These are phyloP conservation scores for Lasioglossum malachurum DNA, from an alignment of 2,888 invertebrate species.

Conservation along the genomic window DNA sequence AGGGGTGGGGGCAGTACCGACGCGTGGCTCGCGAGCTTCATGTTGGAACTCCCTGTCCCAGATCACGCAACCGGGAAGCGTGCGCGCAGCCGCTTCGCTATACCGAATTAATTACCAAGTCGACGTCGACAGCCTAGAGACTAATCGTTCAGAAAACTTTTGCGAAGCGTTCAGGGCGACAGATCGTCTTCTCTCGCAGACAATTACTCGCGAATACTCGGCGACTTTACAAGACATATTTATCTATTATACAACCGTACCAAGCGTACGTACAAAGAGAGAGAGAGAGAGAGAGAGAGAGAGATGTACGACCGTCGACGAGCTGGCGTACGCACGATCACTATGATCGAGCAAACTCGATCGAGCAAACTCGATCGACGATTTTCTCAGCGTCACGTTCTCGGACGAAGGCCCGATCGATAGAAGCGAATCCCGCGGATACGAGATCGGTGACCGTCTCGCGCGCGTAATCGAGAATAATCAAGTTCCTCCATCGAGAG, in stretches of 20 bases:
- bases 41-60: too few relatives aligned
- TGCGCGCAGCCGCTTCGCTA: conserved; percentile 30
- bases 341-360: conserved; percentile 6
- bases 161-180: conserved; percentile 42
- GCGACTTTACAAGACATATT: conserved; percentile 16
- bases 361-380: conserved; percentile 4
- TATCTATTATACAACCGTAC: not conserved
- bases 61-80: not conserved
- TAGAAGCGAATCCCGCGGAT: conserved; percentile 21
- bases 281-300: too few relatives aligned
- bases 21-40: too few relatives aligned
- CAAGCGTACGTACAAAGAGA: not conserved
- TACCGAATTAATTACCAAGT: conserved; percentile 56
- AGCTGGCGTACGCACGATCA: conserved; percentile 38
- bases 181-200: conserved; percentile 31
- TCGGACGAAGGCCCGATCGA: conserved; percentile 19
- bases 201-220: conserved; percentile 12
- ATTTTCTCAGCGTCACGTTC: conserved; percentile 24
- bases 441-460: not conserved
- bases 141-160: conserved; percentile 42
- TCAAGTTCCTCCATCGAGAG: conserved; percentile 56
- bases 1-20: too few relatives aligned
- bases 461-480: conserved; percentile 22
- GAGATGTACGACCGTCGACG: not conserved
- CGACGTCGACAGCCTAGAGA: conserved; percentile 49